Evolutionary conservation across 1,140 invertebrate genomes (phyloP).

Genomic region (Panagrolaimus sp.): DNA sequence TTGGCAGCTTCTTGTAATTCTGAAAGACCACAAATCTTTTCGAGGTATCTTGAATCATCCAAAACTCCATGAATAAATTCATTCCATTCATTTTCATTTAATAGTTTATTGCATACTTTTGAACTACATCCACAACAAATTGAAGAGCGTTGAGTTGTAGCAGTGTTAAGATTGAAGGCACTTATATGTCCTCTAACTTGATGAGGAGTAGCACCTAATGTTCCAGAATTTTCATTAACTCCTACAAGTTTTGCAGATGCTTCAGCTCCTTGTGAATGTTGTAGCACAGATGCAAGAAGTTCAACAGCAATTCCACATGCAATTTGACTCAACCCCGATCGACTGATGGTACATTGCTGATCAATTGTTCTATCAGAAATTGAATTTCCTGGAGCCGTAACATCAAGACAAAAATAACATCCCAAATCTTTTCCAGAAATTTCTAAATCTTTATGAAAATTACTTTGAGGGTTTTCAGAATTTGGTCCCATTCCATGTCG

Average conservation of each 20-base stretch:
- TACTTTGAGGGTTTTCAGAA: constrained; percentile 12
- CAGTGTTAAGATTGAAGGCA: constrained; percentile 43
- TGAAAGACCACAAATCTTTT: constrained; percentile 32
- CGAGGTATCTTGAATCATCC: constrained; percentile 34
- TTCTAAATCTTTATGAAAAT: constrained; percentile 25
- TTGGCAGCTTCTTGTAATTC: constrained; percentile 29
- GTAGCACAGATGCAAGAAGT: constrained; percentile 75
- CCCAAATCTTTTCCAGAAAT: constrained; percentile 72
- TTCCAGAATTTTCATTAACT: constrained; percentile 37
- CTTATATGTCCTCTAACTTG: constrained; percentile 61
- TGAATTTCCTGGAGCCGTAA: constrained; percentile 79
- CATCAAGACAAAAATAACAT: constrained; percentile 98
- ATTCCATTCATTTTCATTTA: constrained; percentile 16
- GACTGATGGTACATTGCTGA: constrained; percentile 95
- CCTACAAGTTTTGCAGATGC: constrained; percentile 63
- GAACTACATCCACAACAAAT: constrained; percentile 34
- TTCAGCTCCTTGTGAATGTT: constrained; percentile 69
- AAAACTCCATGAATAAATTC: constrained; percentile 36
- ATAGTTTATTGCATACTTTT: constrained; percentile 20
- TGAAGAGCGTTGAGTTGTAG: constrained; percentile 23
- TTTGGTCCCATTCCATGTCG: constrained; percentile 70
- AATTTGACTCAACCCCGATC: constrained; percentile 84
- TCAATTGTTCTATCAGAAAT: constrained; percentile 84
- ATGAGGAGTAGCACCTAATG: constrained; percentile 76
- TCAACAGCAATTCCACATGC: constrained; percentile 85